These are phyloP conservation scores for Vollenhovia emeryi DNA, from an alignment of 1,140 invertebrate genomes.

Conservation along the genomic window DNA sequence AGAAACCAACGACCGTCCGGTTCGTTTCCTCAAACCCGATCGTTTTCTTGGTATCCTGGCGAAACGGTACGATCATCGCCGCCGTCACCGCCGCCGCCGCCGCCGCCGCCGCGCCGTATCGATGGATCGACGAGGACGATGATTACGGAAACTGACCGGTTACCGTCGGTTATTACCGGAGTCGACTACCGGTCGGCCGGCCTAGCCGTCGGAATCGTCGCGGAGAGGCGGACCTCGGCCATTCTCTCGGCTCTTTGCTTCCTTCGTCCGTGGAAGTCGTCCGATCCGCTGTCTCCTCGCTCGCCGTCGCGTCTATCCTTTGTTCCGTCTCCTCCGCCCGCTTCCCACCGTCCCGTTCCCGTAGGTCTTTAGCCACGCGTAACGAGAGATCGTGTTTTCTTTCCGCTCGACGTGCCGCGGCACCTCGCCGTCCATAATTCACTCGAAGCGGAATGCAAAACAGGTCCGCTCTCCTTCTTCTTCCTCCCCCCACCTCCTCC, in stretches of 20 bases:
- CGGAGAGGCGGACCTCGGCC: not conserved
- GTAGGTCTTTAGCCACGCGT: constrained; percentile 69
- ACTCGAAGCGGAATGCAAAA: constrained; percentile 65
- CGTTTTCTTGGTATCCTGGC: constrained; percentile 37
- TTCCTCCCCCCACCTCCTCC: too few species aligned
- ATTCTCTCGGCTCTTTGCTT: constrained; percentile 28
- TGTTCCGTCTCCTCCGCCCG: not conserved
- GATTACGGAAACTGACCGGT: constrained; percentile 64
- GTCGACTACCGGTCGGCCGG: constrained; percentile 49
- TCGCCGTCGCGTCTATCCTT: constrained; percentile 1
- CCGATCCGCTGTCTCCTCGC: constrained; percentile 33
- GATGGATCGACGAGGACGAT: constrained; percentile 56
- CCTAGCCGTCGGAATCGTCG: constrained; percentile 13
- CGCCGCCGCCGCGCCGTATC: not conserved
- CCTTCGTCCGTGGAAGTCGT: constrained; percentile 28
- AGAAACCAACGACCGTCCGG: not conserved
- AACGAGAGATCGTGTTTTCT: constrained; percentile 75
- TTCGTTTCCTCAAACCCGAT: constrained; percentile 39
- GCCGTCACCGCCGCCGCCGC: not conserved
- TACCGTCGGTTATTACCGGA: constrained; percentile 67
- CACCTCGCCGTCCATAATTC: constrained; percentile 64
- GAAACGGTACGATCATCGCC: not conserved
- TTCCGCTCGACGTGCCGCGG: constrained; percentile 63
- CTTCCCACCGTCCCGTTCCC: not conserved
- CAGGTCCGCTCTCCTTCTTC: constrained; percentile 5